A percentile compares a stretch with the other conserved stretches of the same genome.
These are phyloP conservation scores for Arctocebus calabarensis DNA, from an alignment of 2,797 vertebrate genomes.

Conservation along the genomic window DNA sequence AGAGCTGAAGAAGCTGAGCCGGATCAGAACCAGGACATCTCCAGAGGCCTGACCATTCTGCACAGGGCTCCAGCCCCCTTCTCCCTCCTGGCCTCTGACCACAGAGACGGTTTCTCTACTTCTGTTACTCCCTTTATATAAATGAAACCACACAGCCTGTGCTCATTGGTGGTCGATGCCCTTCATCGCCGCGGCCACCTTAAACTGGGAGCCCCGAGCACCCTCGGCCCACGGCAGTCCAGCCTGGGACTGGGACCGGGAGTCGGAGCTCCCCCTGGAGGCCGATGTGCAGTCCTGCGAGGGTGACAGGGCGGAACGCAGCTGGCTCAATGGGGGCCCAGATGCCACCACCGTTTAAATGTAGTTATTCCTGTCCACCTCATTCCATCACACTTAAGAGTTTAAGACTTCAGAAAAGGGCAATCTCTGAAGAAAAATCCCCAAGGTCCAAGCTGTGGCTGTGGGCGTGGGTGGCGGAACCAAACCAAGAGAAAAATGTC, in stretches of 20 bases:
- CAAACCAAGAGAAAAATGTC: background rate
- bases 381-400: background rate
- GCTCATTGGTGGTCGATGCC: background rate
- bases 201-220: background rate
- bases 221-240: too few species aligned
- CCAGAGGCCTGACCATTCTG: background rate
- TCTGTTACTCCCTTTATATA: background rate
- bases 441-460: background rate
- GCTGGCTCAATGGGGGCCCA: background rate
- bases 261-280: background rate
- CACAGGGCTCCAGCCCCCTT: background rate
- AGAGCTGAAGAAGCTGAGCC: fast-evolving
- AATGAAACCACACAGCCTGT: background rate
- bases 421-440: background rate
- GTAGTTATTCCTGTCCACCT: background rate
- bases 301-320: background rate
- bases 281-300: fast-evolving
- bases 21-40: background rate
- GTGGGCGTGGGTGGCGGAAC: background rate
- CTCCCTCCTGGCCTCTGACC: background rate
- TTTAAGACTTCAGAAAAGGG: background rate
- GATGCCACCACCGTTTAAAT: fast-evolving
- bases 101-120: background rate
- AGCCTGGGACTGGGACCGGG: too few species aligned
- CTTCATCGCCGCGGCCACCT: background rate